Conservation (phyloP, 2,888 invertebrate species). For the Philereme transversata region DNA sequence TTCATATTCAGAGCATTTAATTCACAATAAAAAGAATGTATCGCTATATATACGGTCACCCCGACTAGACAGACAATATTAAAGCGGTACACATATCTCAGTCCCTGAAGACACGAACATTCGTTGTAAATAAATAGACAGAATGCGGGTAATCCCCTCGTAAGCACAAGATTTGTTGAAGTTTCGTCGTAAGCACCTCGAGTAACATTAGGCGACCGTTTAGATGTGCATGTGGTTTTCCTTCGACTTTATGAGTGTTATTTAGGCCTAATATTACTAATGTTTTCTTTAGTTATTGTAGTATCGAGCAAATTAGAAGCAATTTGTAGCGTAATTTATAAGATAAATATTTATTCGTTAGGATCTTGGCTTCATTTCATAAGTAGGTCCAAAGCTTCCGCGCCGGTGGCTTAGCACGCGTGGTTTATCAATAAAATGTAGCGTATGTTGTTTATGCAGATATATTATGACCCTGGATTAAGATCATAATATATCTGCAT, state of each 20-base stretch:
- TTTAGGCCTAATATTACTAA: neutral
- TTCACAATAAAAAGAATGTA: too few species aligned
- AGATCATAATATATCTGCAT: too few species aligned
- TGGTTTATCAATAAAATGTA: too few species aligned
- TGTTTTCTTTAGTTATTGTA: neutral
- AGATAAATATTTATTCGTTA: too few species aligned
- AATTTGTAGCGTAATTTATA: neutral
- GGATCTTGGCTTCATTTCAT: too few species aligned
- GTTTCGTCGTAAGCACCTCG: constrained; percentile 16
- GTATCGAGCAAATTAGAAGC: neutral
- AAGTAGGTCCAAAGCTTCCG: too few species aligned
- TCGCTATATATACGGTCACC: too few species aligned
- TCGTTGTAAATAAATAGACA: constrained; percentile 14
- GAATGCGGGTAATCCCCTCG: constrained; percentile 21
- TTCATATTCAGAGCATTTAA: too few species aligned
- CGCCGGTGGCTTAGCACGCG: too few species aligned
- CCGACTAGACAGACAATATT: too few species aligned
- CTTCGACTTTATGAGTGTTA: constrained; percentile 8
- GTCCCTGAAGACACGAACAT: neutral
- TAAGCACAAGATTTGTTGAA: constrained; percentile 25
- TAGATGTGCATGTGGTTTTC: constrained; percentile 9
- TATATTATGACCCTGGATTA: too few species aligned
- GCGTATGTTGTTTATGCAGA: too few species aligned
- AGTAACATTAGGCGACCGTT: constrained; percentile 15
- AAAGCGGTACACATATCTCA: neutral